These are phyloP conservation scores for Trachymyrmex septentrionalis DNA, from an alignment of 1,140 invertebrate species.

Conservation along the genomic window DNA sequence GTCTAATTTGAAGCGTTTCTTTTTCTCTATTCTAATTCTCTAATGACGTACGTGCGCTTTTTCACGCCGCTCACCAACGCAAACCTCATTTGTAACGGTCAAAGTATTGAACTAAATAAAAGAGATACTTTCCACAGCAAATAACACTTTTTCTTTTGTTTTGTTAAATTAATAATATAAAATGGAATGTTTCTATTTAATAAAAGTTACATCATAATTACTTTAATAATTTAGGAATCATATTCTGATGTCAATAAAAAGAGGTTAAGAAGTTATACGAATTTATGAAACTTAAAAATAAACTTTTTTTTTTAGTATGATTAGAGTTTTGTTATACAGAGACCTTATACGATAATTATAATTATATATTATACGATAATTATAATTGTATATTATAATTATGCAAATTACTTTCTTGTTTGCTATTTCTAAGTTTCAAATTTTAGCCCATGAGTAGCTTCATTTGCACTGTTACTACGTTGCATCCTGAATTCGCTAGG, in stretches of 20 bases:
- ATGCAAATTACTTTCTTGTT: neutral
- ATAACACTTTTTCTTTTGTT: neutral
- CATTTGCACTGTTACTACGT: neutral
- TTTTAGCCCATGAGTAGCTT: neutral
- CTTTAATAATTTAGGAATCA: neutral
- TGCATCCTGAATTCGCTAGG: neutral
- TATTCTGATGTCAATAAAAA: neutral
- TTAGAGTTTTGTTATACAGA: neutral
- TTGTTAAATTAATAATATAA: neutral
- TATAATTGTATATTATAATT: neutral
- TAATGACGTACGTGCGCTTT: constrained; percentile 23
- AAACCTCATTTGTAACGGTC: constrained; percentile 25
- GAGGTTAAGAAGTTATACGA: neutral
- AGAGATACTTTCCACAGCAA: neutral
- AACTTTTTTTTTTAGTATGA: neutral
- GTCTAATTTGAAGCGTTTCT: neutral
- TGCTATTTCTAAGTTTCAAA: neutral
- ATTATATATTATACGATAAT: neutral
- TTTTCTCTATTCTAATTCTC: neutral
- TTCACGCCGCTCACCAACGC: neutral
- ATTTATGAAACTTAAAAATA: neutral
- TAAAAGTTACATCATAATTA: neutral
- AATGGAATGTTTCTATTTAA: neutral
- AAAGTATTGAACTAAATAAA: neutral
- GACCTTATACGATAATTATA: neutral